Conservation (phyloP, 2,113 vertebrate genomes). For the Recurvirostra avosetta region DNA sequence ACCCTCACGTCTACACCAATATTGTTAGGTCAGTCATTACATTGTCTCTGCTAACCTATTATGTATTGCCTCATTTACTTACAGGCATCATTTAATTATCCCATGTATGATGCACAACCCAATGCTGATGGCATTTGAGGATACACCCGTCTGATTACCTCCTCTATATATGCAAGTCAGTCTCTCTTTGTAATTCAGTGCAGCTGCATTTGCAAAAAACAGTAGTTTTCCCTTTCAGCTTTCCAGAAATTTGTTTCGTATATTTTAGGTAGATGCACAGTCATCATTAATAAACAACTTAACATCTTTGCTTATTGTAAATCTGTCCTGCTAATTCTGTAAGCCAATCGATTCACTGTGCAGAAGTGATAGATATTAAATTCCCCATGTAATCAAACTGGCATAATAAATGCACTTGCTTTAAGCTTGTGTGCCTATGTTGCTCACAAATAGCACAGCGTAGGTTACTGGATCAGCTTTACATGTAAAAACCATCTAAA, state of each 20-base stretch:
- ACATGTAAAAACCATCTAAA: not conserved
- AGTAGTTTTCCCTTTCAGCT: not conserved
- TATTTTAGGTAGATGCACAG: not conserved
- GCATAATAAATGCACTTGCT: not conserved
- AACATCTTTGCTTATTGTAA: not conserved
- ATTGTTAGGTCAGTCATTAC: not conserved
- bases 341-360: not conserved
- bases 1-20: not conserved
- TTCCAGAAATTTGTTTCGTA: not conserved
- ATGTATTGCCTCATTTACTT: constrained; percentile 6
- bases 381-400: not conserved
- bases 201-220: not conserved
- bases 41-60: not conserved
- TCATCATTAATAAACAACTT: not conserved
- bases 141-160: not conserved
- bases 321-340: not conserved
- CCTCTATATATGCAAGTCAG: not conserved
- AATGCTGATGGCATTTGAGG: not conserved
- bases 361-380: not conserved
- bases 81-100: not conserved
- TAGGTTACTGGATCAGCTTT: not conserved
- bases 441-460: not conserved
- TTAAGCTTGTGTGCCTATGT: not conserved
- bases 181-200: not conserved
- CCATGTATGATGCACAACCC: not conserved